Percentiles rank a stretch among this genome's conserved stretches.
phyloP scores from a whole-genome alignment of 1,140 invertebrate genomes.

The Ips nitidus region DNA sequence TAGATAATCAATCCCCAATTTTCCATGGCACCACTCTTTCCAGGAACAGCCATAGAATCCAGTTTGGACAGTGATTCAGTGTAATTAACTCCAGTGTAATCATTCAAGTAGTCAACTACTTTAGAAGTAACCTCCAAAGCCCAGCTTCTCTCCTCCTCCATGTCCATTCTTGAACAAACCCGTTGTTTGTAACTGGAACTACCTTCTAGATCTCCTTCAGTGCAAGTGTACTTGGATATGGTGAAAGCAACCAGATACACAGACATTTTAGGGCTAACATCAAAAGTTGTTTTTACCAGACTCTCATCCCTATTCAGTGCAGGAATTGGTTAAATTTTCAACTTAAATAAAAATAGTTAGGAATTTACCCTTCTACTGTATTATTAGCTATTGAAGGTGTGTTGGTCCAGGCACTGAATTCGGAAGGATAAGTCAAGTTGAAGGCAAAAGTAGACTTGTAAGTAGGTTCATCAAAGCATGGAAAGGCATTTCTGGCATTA shows the following conservation, averaged over 20 bases:
- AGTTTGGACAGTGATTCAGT: slow-evolving; percentile 5
- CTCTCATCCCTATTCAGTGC: background rate
- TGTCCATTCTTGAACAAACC: slow-evolving; percentile 60
- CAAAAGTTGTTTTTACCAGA: slow-evolving; percentile 16
- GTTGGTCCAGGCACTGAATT: slow-evolving; percentile 12
- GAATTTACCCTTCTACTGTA: no score
- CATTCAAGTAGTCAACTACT: background rate
- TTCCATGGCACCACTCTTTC: slow-evolving; percentile 92
- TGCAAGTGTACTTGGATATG: slow-evolving; percentile 42
- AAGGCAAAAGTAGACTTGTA: slow-evolving; percentile 19
- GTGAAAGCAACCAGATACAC: slow-evolving; percentile 77
- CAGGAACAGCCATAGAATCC: slow-evolving; percentile 71
- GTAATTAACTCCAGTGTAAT: background rate
- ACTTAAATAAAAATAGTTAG: no score
- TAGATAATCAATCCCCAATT: slow-evolving; percentile 88
- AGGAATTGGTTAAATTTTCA: background rate
- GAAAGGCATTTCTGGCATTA: slow-evolving; percentile 60
- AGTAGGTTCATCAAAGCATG: slow-evolving; percentile 26
- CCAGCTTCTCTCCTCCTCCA: background rate
- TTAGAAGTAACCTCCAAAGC: background rate
- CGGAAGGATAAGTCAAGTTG: slow-evolving; percentile 12
- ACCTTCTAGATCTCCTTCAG: slow-evolving; percentile 40
- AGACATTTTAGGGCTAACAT: slow-evolving; percentile 59
- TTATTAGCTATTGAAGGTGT: slow-evolving; percentile 3
- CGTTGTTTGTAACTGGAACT: slow-evolving; percentile 63